These are phyloP conservation scores for Dermatemys mawii DNA, from an alignment of 2,113 vertebrate species.

Conservation along the genomic window DNA sequence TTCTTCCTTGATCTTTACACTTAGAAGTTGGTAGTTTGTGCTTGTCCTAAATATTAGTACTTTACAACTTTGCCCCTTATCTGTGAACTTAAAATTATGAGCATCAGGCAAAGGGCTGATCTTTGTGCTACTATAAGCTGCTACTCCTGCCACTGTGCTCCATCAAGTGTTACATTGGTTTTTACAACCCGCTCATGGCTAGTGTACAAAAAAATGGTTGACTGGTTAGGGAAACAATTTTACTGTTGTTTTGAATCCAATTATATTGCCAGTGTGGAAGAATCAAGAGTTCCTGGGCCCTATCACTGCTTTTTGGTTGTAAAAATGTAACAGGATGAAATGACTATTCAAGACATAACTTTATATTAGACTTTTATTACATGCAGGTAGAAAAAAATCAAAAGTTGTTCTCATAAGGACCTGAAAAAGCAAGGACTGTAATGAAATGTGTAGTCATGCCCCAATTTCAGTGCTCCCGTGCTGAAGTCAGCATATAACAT, in stretches of 20 bases:
- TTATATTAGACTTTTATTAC: not conserved
- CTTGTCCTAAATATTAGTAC: not conserved
- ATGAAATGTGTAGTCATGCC: conserved; percentile 46
- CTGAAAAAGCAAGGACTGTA: conserved; percentile 7
- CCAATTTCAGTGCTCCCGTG: conserved; percentile 49
- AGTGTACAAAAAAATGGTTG: not conserved
- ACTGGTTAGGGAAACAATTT: not conserved
- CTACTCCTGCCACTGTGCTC: not conserved
- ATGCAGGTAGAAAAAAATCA: not conserved
- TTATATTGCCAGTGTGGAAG: not conserved
- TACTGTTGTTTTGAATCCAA: not conserved
- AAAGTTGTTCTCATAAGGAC: conserved; percentile 7
- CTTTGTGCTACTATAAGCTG: not conserved
- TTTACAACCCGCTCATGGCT: not conserved
- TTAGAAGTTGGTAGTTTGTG: not conserved
- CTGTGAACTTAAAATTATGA: not conserved
- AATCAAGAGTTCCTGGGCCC: not conserved
- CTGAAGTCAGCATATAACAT: conserved; percentile 67
- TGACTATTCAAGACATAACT: not conserved
- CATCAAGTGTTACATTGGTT: not conserved
- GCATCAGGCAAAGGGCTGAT: not conserved
- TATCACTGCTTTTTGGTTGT: conserved; percentile 16
- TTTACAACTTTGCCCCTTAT: not conserved
- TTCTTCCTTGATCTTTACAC: not conserved
- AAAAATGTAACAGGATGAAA: not conserved